A percentile compares a stretch with the other conserved stretches of the same genome.
These are phyloP conservation scores for Lophochroa leadbeateri DNA, from an alignment of 2,113 vertebrate species.

Conservation along the genomic window DNA sequence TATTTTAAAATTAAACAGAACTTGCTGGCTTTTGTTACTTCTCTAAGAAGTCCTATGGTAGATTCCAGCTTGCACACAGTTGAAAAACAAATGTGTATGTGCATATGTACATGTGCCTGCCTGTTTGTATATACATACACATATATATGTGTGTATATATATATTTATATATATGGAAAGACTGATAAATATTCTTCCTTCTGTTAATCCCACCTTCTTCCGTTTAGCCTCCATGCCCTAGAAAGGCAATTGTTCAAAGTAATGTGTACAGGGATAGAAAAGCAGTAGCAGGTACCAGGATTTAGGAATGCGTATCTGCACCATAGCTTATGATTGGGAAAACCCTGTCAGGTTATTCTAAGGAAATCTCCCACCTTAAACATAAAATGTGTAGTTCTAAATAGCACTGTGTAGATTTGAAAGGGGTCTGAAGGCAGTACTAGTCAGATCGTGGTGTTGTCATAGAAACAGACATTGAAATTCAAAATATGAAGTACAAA, in stretches of 20 bases:
- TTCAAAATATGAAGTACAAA: too few relatives aligned
- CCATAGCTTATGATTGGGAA: background rate
- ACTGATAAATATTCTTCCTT: background rate
- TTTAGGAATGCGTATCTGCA: background rate
- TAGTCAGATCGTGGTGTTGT: too few relatives aligned
- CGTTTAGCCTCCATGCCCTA: background rate
- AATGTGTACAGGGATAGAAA: background rate
- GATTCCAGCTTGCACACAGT: background rate
- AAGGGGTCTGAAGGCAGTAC: too few relatives aligned
- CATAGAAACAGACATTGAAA: too few relatives aligned
- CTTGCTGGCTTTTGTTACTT: background rate
- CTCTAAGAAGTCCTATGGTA: background rate
- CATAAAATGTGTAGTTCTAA: too few relatives aligned
- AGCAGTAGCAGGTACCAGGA: background rate
- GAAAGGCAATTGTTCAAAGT: background rate
- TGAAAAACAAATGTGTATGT: background rate
- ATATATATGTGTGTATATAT: too few relatives aligned
- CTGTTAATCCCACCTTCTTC: background rate
- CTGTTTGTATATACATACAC: background rate
- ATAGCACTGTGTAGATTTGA: too few relatives aligned
- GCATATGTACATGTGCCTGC: background rate
- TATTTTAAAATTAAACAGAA: background rate
- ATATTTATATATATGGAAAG: background rate
- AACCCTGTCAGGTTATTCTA: too few relatives aligned
- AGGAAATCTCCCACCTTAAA: too few relatives aligned